Conservation (phyloP, 2,113 vertebrate species). For the Tursiops truncatus region DNA sequence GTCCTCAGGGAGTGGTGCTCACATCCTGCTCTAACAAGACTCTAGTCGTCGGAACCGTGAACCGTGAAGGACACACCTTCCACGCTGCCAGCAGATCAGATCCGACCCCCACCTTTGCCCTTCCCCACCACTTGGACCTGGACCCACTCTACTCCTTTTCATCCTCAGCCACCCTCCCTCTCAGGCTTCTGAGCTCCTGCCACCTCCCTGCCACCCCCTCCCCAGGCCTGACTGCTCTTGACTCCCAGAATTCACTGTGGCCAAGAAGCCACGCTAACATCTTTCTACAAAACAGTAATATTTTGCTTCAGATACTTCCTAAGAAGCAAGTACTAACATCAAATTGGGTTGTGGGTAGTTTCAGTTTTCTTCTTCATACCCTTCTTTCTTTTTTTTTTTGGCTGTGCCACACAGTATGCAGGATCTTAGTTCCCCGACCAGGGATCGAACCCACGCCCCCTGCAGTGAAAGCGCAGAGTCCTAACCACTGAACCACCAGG, state of each 20-base stretch:
- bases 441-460: too few species aligned
- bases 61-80: rapidly evolving
- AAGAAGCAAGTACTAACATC: background rate
- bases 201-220: too few species aligned
- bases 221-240: background rate
- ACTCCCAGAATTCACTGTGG: background rate
- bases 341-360: background rate
- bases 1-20: too few species aligned
- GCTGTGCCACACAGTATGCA: too few species aligned
- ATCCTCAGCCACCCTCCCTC: background rate
- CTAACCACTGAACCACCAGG: too few species aligned
- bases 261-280: background rate
- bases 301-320: background rate
- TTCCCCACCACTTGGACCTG: rapidly evolving
- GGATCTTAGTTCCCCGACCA: too few species aligned
- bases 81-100: background rate
- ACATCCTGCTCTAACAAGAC: background rate
- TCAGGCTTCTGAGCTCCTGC: background rate
- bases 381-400: background rate
- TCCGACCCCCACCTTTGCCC: background rate
- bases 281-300: background rate
- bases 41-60: background rate
- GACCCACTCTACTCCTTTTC: background rate
- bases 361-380: background rate
- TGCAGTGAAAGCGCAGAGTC: too few species aligned